Conservation (phyloP, 2,797 vertebrate genomes). For the Carcharodon carcharias region DNA sequence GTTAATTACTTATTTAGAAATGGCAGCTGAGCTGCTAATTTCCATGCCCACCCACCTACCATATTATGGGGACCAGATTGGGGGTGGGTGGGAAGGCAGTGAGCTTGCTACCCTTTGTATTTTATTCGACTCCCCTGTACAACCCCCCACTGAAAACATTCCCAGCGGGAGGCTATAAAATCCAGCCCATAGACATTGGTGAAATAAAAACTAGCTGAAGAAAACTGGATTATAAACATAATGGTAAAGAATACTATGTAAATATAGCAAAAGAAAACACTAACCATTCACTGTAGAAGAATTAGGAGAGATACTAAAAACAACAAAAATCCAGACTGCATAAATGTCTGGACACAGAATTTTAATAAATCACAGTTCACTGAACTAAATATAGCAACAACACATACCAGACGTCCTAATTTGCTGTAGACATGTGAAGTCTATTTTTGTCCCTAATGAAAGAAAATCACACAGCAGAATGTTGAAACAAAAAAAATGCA, state of each 20-base stretch:
- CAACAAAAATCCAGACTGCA: background rate
- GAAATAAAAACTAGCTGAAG: background rate
- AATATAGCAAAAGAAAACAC: background rate
- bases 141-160: no score
- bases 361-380: background rate
- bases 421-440: background rate
- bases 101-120: no score
- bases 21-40: no score
- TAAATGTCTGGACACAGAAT: background rate
- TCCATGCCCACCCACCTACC: no score
- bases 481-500: background rate
- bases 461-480: background rate
- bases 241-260: background rate
- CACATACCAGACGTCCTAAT: background rate
- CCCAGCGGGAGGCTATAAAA: no score
- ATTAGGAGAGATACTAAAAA: background rate
- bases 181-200: background rate
- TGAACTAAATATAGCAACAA: background rate
- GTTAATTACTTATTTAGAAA: no score
- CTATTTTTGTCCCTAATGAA: background rate
- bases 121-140: no score
- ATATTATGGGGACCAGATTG: no score
- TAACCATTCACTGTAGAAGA: background rate
- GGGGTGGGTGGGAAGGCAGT: no score
- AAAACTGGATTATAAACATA: background rate